Conservation (phyloP, 2,113 vertebrate genomes). For the Alaudala cheleensis region DNA sequence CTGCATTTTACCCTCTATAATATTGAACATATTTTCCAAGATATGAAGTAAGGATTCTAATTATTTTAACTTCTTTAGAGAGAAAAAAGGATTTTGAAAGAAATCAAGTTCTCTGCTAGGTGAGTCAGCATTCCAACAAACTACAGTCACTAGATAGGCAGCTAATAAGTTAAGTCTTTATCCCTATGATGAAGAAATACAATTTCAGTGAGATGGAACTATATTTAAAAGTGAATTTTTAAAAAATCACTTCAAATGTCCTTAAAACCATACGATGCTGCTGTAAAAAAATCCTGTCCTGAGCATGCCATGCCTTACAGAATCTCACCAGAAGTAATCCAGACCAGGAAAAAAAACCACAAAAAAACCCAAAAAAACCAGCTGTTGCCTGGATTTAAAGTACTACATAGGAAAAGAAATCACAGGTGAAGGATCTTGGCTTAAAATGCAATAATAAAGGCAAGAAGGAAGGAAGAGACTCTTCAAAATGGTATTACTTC, state of each 20-base stretch:
- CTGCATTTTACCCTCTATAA: not conserved
- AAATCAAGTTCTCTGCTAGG: not conserved
- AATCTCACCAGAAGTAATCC: not conserved
- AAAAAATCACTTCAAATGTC: not conserved
- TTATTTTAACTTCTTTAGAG: not conserved
- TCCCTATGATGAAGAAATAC: not conserved
- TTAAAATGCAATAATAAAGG: not conserved
- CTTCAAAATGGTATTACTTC: not conserved
- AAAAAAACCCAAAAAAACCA: not conserved
- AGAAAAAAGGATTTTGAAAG: not conserved
- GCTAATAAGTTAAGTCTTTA: not conserved
- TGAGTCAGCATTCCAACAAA: not conserved
- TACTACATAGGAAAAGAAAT: not conserved
- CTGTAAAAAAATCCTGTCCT: not conserved
- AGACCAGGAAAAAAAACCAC: not conserved
- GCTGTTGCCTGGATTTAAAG: not conserved
- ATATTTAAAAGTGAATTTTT: not conserved
- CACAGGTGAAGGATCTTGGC: not conserved
- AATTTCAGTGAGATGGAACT: not conserved
- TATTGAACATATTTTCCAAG: not conserved
- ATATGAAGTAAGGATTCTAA: not conserved
- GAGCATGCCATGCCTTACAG: not conserved
- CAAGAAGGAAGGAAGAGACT: not conserved
- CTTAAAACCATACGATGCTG: not conserved
- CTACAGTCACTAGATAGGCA: not conserved